phyloP scores from a whole-genome alignment of 2,113 vertebrate genomes.

The Cochlearius cochlearius region DNA sequence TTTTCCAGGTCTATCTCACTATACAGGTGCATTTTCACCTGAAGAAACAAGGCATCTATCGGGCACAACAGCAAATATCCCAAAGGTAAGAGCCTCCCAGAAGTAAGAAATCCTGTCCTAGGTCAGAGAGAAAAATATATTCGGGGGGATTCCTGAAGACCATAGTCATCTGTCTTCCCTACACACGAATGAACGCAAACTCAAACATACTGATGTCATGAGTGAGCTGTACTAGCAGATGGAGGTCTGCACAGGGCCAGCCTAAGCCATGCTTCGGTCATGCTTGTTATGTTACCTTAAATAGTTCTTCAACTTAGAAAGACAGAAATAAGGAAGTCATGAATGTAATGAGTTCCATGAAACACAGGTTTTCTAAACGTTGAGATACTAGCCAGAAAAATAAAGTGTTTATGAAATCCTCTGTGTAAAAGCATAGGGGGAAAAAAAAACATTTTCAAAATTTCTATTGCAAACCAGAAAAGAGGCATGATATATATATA shows the following conservation, averaged over 20 bases:
- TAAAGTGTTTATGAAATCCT: neutral
- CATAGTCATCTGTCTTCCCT: neutral
- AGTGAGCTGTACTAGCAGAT: neutral
- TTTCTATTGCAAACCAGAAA: neutral
- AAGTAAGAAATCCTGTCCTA: neutral
- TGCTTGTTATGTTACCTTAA: neutral
- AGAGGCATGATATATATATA: neutral
- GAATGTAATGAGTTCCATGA: neutral
- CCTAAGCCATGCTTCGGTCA: neutral
- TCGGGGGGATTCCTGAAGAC: neutral
- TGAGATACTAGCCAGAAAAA: neutral
- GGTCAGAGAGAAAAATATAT: neutral
- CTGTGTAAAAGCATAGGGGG: neutral
- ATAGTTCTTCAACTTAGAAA: neutral
- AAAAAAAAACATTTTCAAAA: neutral
- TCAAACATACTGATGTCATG: neutral
- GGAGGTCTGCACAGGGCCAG: neutral
- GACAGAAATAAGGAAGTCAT: neutral
- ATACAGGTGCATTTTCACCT: neutral
- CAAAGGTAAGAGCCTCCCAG: neutral
- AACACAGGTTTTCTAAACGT: neutral
- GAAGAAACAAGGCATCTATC: neutral
- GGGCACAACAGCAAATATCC: neutral
- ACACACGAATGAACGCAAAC: neutral
- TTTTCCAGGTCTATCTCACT: neutral